Evolutionary conservation across 2,888 invertebrate species (phyloP).

Genomic region (Boloria selene): DNA sequence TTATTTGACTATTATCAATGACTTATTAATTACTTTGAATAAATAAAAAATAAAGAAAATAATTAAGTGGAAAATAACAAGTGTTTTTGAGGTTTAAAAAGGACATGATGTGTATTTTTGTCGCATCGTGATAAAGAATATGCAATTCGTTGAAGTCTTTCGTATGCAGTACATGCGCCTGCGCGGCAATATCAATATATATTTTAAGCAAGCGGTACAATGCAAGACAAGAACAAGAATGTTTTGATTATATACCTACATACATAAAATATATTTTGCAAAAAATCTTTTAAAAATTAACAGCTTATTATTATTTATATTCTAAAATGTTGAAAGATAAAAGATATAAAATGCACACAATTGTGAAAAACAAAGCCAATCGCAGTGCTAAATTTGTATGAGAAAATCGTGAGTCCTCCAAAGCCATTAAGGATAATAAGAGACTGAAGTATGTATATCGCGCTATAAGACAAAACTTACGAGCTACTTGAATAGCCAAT

Average conservation of each 20-base stretch:
- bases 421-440: conserved; percentile 50
- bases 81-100: no score
- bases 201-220: conserved; percentile 21
- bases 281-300: no score
- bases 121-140: conserved; percentile 34
- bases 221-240: conserved; percentile 22
- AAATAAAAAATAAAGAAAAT: no score
- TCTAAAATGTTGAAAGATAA: background rate
- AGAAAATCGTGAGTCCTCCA: conserved; percentile 48
- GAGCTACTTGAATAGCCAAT: conserved; percentile 59
- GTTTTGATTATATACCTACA: conserved; percentile 8
- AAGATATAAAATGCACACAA: background rate
- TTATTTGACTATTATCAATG: no score
- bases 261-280: no score
- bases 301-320: no score
- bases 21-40: no score
- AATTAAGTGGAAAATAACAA: no score
- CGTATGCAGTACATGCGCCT: conserved; percentile 46
- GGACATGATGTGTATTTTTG: background rate
- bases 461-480: conserved; percentile 62
- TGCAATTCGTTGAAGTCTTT: conserved; percentile 68
- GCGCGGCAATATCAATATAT: conserved; percentile 35
- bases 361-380: conserved; percentile 16
- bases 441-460: conserved; percentile 53
- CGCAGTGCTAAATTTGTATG: conserved; percentile 39